Evolutionary conservation across 1,140 invertebrate genomes (phyloP), one percentile per base, ranked within the genome.

Genomic region (Cyrtorhinus lividipennis): DNA sequence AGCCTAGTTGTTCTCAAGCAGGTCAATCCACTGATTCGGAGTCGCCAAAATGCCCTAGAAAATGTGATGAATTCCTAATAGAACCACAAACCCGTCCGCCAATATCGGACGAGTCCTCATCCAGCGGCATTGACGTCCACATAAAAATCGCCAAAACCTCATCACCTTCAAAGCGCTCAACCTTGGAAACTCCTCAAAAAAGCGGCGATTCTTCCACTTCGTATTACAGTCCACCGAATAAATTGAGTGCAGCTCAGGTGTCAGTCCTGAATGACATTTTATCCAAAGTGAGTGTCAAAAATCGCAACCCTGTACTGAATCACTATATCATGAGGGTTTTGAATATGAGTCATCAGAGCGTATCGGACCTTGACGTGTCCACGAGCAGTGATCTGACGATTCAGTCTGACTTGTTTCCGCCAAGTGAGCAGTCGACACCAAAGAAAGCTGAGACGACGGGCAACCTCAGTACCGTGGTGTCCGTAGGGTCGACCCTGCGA

Each of bases 161-260:
- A n/a, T n/a, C n/a, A n/a, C n/a, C n/a, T n/a, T n/a, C n/a, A n/a
- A n/a, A n/a, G n/a, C n/a, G n/a, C n/a, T n/a, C n/a, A 15, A 8
- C 48, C 20, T 53, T 53, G 5, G 3, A 53, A 53, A 53, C 48
- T 10, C 48, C 48, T 53, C 5, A 15, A 10, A 62, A 24, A 61
- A 45, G 18, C 24, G 53, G 2, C n/a, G 61, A 62, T 56, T 18
- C 61, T 27, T 57, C 48, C 1, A 62, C 64, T 3, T 65, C 64
- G 1, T 65, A 65, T 20, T 44, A 24, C 15, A 65, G 64, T 44
- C 64, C 61, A 1, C 64, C 64, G 2, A 24, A 22, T 2, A 44
- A 25, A 27, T 56, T 65, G 2, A 65, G 56, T 27, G 60, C 64
- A 30, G 38, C 38, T 13, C 46, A 65, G 20, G 24, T 62, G n/a